Conservation (phyloP, 1,140 invertebrate genomes). For the Lordiphosa collinella region DNA sequence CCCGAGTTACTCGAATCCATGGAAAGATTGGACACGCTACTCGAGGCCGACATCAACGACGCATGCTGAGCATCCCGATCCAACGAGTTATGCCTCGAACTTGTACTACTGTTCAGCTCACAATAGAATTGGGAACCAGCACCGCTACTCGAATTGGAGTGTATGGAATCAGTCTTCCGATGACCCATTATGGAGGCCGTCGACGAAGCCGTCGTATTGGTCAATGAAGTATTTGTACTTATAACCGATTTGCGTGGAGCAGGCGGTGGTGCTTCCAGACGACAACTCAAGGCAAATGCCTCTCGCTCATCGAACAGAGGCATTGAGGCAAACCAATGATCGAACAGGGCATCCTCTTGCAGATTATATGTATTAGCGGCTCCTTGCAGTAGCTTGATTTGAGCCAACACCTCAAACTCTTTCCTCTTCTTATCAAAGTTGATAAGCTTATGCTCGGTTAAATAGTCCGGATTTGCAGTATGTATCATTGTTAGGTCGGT, state of each 20-base stretch:
- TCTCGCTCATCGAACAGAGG: conserved; percentile 93
- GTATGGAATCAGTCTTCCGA: conserved; percentile 94
- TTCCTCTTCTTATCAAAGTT: conserved; percentile 99
- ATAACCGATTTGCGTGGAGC: conserved; percentile 62
- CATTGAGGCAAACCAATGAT: conserved; percentile 95
- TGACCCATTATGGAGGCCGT: conserved; percentile 80
- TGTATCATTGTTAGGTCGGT: conserved; percentile 99
- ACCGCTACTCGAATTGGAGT: conserved; percentile 92
- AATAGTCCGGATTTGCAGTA: conserved; percentile 94
- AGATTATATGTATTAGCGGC: conserved; percentile 98
- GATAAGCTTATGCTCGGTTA: conserved; percentile 90
- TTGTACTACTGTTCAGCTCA: conserved; percentile 78
- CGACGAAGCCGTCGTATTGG: conserved; percentile 80
- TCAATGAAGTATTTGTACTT: conserved; percentile 62
- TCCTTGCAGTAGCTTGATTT: conserved; percentile 96
- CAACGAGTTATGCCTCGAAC: conserved; percentile 88
- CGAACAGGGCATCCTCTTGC: conserved; percentile 89
- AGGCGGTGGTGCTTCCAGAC: conserved; percentile 88
- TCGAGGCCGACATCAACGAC: conserved; percentile 89
- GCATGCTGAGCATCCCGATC: conserved; percentile 86
- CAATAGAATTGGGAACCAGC: conserved; percentile 89
- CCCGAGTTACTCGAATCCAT: conserved; percentile 77
- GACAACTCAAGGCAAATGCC: conserved; percentile 93
- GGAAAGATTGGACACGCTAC: conserved; percentile 84
- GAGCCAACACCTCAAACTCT: conserved; percentile 99